These are phyloP conservation scores for Petroica traversi DNA, from an alignment of 2,113 vertebrate genomes.

Conservation along the genomic window DNA sequence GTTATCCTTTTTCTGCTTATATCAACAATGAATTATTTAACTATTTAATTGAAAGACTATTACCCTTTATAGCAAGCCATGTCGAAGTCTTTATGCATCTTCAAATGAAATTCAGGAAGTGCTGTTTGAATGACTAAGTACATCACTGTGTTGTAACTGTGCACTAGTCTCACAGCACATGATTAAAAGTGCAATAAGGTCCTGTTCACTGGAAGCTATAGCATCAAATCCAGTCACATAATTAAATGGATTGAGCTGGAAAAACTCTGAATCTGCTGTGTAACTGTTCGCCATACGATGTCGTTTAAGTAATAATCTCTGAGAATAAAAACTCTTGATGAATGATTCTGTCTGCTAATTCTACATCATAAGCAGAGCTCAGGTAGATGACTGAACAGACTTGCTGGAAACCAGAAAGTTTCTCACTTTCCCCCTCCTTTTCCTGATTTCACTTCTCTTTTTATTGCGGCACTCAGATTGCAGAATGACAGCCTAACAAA, in stretches of 20 bases:
- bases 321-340: background rate
- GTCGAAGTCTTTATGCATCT: background rate
- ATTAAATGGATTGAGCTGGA: background rate
- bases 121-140: background rate
- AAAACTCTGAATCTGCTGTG: background rate
- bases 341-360: background rate
- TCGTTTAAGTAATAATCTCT: background rate
- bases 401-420: conserved; percentile 1
- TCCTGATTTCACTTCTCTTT: background rate
- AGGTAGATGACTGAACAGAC: background rate
- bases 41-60: background rate
- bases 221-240: background rate
- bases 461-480: conserved; percentile 19
- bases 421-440: background rate
- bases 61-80: background rate
- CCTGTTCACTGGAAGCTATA: background rate
- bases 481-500: conserved; percentile 54
- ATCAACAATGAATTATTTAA: background rate
- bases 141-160: background rate
- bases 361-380: background rate
- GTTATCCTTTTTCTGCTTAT: background rate
- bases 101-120: background rate
- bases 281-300: background rate
- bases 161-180: background rate
- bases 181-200: background rate